Evolutionary conservation across 2,888 invertebrate species (phyloP).

Genomic region (Sinodicranocentrus sp.): DNA sequence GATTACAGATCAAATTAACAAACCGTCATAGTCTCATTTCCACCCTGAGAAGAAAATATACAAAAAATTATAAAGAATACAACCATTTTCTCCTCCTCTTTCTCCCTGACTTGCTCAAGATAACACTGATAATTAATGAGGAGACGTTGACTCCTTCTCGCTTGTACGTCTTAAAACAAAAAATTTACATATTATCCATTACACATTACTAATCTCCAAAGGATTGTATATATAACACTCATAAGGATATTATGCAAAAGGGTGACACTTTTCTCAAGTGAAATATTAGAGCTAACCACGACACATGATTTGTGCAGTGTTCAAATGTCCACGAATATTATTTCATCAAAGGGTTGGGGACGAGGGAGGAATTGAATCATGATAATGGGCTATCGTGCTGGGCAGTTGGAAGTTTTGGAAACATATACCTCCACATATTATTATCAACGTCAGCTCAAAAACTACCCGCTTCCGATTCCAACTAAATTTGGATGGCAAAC

Average conservation of each 20-base stretch:
- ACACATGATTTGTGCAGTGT: constrained; percentile 46
- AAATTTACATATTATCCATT: too few species aligned
- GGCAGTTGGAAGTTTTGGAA: too few species aligned
- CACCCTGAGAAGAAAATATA: not conserved
- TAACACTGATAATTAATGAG: constrained; percentile 30
- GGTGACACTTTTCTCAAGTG: constrained; percentile 2
- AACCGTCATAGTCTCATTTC: constrained; percentile 35
- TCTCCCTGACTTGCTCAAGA: not conserved
- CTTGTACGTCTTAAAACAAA: not conserved
- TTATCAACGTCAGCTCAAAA: too few species aligned
- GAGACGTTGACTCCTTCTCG: not conserved
- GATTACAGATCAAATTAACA: constrained; percentile 35
- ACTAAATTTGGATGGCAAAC: too few species aligned
- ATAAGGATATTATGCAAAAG: not conserved
- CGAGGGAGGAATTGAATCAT: too few species aligned
- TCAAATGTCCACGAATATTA: too few species aligned
- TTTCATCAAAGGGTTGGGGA: too few species aligned
- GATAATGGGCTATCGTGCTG: too few species aligned
- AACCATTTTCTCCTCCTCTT: not conserved
- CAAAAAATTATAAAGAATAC: not conserved
- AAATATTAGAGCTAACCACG: constrained; percentile 29
- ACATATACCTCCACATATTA: too few species aligned
- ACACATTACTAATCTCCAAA: too few species aligned
- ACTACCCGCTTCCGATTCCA: too few species aligned
- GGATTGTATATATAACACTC: not conserved